phyloP scores from a whole-genome alignment of 2,113 vertebrate species.

The Aplodontia rufa region DNA sequence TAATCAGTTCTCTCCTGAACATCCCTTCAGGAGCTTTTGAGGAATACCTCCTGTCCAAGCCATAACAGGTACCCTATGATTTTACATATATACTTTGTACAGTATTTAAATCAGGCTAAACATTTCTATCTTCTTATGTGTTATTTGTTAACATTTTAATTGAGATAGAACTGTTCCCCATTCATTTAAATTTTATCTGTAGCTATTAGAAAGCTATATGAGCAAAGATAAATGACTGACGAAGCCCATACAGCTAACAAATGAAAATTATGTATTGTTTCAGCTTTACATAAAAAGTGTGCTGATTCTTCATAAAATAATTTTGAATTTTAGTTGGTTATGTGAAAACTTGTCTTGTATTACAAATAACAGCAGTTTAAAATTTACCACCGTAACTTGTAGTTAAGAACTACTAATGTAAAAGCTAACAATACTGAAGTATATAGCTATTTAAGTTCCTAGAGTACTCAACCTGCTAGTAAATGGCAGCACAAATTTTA shows the following conservation, averaged over 20 bases:
- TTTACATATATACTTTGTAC: background rate
- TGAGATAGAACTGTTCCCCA: rapidly evolving
- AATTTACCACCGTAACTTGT: background rate
- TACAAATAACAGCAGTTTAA: background rate
- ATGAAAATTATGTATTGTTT: background rate
- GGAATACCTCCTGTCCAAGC: no score
- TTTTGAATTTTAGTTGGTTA: background rate
- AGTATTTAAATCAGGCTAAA: background rate
- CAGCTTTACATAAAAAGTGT: background rate
- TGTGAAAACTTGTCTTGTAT: background rate
- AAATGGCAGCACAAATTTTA: background rate
- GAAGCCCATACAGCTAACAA: background rate
- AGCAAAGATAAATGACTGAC: background rate
- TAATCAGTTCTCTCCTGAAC: no score
- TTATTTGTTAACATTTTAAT: background rate
- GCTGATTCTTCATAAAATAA: background rate
- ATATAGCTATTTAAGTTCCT: background rate
- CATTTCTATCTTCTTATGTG: background rate
- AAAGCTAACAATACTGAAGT: background rate
- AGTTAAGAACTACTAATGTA: background rate
- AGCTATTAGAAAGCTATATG: background rate
- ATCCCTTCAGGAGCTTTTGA: no score
- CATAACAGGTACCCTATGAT: background rate
- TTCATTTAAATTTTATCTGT: background rate
- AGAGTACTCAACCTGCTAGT: background rate